Base-by-base conservation (phyloP, 2,888 invertebrate species). In the Mimumesa dahlbomi region DNA sequence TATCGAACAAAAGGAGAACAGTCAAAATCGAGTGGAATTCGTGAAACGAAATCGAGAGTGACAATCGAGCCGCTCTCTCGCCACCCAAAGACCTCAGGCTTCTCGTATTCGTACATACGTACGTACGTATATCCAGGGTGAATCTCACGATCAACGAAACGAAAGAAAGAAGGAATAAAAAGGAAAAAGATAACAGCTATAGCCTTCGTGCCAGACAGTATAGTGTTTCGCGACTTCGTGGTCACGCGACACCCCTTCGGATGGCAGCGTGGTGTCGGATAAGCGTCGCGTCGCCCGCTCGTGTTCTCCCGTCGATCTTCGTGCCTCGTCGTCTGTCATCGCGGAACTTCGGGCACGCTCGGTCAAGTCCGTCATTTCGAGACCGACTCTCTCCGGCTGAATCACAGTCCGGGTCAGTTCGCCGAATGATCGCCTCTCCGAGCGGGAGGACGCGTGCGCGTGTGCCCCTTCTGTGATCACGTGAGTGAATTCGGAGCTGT, bases 321-420 rank as follows among this genome's bases (percentile, higher is more conserved):
- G 40, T n/a, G 38, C 57, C 13, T 4, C 16, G 21, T 62, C 70
- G 70, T 34, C 4, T 22, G 25, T 36, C 1, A 1, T 14, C 57
- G 36, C 11, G 36, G 36, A 11, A 6, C 38, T 56, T 6, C 67
- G 61, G 9, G 13, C 18, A 3, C 9, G n/a, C 16, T 61, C 59
- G 52, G 18, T 1, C 1, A 0, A 0, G 38, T 1, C 58, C 68
- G 68, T 3, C 0, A 1, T 0, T 0, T 50, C 13, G 49, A 43
- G 52, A 61, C 59, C 69, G 69, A 19, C 61, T 65, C 61, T 65
- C 68, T 73, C 57, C 73, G 65, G 43, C 61, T 78, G 79, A 79
- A 66, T 78, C 77, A 78, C 78, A 77, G 77, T 74, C 80, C 59
- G 80, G 78, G 77, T 78, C 77, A 79, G 80, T 78, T 77, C 66